A percentile compares a stretch with the other conserved stretches of the same genome.
Conservation (phyloP, 2,113 vertebrate genomes). For the Strix uralensis region DNA sequence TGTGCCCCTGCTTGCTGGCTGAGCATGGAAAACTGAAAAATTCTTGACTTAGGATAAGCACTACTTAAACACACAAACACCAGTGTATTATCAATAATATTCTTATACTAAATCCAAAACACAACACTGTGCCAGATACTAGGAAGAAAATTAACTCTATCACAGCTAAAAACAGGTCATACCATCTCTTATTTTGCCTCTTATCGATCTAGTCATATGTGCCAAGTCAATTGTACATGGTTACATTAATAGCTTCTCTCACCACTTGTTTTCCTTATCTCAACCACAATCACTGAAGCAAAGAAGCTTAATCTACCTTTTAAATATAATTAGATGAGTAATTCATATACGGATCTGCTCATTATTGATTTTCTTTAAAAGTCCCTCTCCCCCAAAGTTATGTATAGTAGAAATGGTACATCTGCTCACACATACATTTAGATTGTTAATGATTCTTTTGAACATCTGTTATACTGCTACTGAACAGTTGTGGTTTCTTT, state of each 20-base stretch:
- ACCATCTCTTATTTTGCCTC: neutral
- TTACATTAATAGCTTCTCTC: slow-evolving; percentile 28
- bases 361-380: slow-evolving; percentile 67
- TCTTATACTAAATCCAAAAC: too few relatives aligned
- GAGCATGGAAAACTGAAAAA: too few relatives aligned
- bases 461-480: slow-evolving; percentile 74
- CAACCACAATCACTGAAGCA: slow-evolving; percentile 32
- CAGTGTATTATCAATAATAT: too few relatives aligned
- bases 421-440: slow-evolving; percentile 75
- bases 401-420: slow-evolving; percentile 67
- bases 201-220: neutral
- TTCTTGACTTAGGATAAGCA: too few relatives aligned
- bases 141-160: too few relatives aligned
- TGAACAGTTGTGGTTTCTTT: slow-evolving; percentile 77
- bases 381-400: slow-evolving; percentile 54
- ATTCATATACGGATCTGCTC: slow-evolving; percentile 50
- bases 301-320: slow-evolving; percentile 44
- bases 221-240: slow-evolving; percentile 20
- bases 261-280: slow-evolving; percentile 7
- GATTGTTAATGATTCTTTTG: slow-evolving; percentile 75
- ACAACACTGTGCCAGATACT: too few relatives aligned
- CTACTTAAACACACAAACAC: too few relatives aligned
- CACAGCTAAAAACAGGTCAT: neutral
- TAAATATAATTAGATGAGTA: slow-evolving; percentile 62
- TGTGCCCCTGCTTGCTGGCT: too few relatives aligned